Base-by-base conservation (phyloP, 2,113 vertebrate species). In the Pycnonotus jocosus region DNA sequence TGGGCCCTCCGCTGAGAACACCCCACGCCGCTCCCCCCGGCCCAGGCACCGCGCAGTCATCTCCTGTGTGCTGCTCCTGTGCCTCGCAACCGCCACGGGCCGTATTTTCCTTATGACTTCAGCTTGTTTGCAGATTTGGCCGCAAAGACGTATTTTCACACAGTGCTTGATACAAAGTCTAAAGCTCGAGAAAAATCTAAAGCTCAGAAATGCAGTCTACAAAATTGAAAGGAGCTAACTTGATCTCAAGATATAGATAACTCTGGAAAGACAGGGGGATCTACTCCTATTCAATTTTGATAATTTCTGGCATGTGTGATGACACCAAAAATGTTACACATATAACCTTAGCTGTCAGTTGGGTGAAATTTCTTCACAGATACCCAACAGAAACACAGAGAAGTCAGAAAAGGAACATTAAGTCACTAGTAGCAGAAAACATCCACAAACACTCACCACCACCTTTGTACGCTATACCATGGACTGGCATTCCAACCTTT, bases 91-190 rank as follows among this genome's bases (percentile, higher is more conserved):
- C 90, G 76, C 90, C 53, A 38, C 47, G 85, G 23, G 92, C 81
- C 85, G 56, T 96, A 94, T 96, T 96, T 97, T 94, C 96, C 93
- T 97, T 96, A 97, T 96, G 93, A 97, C 92, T 97, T 93, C 93
- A 96, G 93, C 90, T 95, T 94, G 83, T 93, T 97, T 96, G 90
- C 91, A 92, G 92, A 58, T 90, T 95, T 97, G 93, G 95, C 95
- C 92, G 56, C 85, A n/a, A n/a, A 80, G 60, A 93, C 77, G 71
- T 90, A 74, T 93, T 95, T 97, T 93, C 88, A 81, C 93, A 90
- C 94, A 93, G 93, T 88, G 68, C 88, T 94, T 58, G n/a, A 83
- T 93, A 19, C 82, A 74, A 86, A 92, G 68, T 86, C 60, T 92
- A 74, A 90, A 92, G 16, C 33, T 53, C 9, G 38, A 86, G 38